These are phyloP conservation scores for Diabrotica virgifera DNA, from an alignment of 1,140 invertebrate species.

Conservation along the genomic window DNA sequence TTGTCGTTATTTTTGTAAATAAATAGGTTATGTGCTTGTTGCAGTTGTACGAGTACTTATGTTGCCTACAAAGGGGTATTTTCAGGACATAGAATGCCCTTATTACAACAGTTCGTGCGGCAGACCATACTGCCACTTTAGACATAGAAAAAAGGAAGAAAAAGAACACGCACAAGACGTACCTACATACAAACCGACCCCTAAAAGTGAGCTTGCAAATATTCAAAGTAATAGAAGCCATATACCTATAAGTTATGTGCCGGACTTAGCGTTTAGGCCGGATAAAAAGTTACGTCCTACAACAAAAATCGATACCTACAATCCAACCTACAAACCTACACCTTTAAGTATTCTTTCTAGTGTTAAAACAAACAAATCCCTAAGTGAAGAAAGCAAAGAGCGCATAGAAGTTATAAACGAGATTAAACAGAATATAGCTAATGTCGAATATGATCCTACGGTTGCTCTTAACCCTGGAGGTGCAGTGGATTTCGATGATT, in stretches of 20 bases:
- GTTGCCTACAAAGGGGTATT: slow-evolving; percentile 83
- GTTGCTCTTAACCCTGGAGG: slow-evolving; percentile 24
- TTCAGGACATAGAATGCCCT: slow-evolving; percentile 78
- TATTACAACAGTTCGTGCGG: slow-evolving; percentile 78
- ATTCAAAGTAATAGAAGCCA: slow-evolving; percentile 40
- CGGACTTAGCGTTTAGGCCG: slow-evolving; percentile 39
- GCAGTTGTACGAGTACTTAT: slow-evolving; percentile 50
- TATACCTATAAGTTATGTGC: slow-evolving; percentile 47
- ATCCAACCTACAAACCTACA: slow-evolving; percentile 45
- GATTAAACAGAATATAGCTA: slow-evolving; percentile 38
- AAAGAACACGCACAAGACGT: slow-evolving; percentile 27
- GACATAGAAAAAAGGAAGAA: slow-evolving; percentile 67
- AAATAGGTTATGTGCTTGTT: background rate
- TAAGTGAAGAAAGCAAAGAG: slow-evolving; percentile 23
- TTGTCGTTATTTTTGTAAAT: slow-evolving; percentile 3
- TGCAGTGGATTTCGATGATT: slow-evolving; percentile 45
- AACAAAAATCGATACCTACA: slow-evolving; percentile 33
- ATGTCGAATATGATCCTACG: slow-evolving; percentile 32
- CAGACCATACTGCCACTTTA: slow-evolving; percentile 85
- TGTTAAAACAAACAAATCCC: slow-evolving; percentile 20
- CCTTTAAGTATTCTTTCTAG: slow-evolving; percentile 43
- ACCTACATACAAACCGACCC: slow-evolving; percentile 52
- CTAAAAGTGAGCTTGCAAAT: slow-evolving; percentile 45
- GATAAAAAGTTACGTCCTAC: slow-evolving; percentile 31
- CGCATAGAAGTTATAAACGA: slow-evolving; percentile 31